Conservation (phyloP, 2,888 invertebrate genomes). For the Argyra leucocephala region DNA sequence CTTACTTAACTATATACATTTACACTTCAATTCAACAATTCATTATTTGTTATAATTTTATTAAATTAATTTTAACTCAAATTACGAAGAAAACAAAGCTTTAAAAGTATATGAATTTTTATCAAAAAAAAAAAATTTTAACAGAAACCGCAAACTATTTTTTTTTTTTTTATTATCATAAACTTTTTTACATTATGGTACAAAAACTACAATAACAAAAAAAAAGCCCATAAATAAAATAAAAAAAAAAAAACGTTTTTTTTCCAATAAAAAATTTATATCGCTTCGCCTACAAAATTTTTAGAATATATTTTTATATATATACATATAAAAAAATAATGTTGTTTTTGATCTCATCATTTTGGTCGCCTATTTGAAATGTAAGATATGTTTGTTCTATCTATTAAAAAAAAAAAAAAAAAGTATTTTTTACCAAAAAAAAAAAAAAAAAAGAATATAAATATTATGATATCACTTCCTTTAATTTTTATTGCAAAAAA, state of each 20-base stretch:
- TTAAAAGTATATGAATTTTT: neutral
- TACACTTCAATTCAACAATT: too few species aligned
- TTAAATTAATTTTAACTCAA: too few species aligned
- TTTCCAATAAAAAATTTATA: neutral
- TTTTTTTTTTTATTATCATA: neutral
- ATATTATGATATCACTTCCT: too few species aligned
- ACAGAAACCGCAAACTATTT: too few species aligned
- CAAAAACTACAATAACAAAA: constrained; percentile 17
- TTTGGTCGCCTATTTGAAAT: constrained; percentile 12
- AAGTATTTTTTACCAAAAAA: neutral
- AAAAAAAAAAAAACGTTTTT: constrained; percentile 9
- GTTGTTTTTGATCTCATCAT: constrained; percentile 13
- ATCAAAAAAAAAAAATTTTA: too few species aligned
- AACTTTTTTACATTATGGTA: constrained; percentile 22
- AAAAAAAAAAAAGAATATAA: neutral
- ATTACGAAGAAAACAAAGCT: neutral
- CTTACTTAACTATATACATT: too few species aligned
- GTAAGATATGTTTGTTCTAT: constrained; percentile 1
- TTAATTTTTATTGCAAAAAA: neutral
- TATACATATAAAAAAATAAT: constrained; percentile 8
- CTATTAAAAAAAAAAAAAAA: neutral
- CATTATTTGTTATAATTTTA: too few species aligned
- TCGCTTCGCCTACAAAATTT: neutral
- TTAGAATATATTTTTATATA: neutral
- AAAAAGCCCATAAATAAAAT: constrained; percentile 23